Base-by-base conservation (phyloP, 1,140 invertebrate genomes). In the Diuraphis noxia region DNA sequence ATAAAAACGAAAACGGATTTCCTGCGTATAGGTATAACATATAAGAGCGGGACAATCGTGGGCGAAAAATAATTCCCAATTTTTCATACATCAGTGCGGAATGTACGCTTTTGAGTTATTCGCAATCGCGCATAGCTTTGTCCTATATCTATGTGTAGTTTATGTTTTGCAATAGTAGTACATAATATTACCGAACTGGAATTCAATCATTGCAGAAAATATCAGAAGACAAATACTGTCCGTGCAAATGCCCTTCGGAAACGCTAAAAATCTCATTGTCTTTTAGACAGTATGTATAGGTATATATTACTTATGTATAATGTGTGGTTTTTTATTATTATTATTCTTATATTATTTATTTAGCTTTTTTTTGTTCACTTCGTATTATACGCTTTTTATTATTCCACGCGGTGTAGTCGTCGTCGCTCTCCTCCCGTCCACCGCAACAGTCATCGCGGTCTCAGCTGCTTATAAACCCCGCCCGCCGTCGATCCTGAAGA, bases 331-430 rank as follows among this genome's bases (percentile, higher is more conserved):
- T 79, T 63, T 38, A 38, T 81, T 25, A 38, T 81, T 81, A 38
- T 81, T 85, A 43, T 85, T 30, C 19, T 85, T 56, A 49, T 41
- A 41, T 88, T 43, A 40, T 38, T 25, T 88, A 63, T 88, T 88
- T 72, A 72, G 10, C 19, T 49, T 52, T 87, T 52, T 43, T 46
- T 56, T 88, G 23, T 88, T 43, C 82, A 41, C 23, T 88, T 43
- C 82, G 41, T 46, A 72, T 72, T 72, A 49, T 34, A 49, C n/a
- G 7, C 7, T 49, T 34, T 72, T 63, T 72, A 77, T 88, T 88
- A 72, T 88, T 72, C 38, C 87, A 25, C 87, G 56, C 25, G 52
- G 8, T 88, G 40, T 43, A 52, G 41, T 72, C 40, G 63, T 72
- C 40, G 63, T 72, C n/a, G 17, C 38, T 41, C n/a, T 40, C 25